These are phyloP conservation scores for Octomys mimax DNA, from an alignment of 2,797 vertebrate species.

Conservation along the genomic window DNA sequence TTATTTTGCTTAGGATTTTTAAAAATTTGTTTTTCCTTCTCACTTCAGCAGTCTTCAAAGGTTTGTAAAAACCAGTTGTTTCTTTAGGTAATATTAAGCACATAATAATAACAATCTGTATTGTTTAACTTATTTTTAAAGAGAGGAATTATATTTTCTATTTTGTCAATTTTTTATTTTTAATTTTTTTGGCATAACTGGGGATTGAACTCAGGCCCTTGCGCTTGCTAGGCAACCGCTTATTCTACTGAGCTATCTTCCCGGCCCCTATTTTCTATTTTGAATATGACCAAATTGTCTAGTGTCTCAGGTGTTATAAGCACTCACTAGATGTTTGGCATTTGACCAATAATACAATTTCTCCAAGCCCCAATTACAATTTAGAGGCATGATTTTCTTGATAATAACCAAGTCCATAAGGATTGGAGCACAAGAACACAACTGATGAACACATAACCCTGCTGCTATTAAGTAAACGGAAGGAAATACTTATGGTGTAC, in stretches of 20 bases:
- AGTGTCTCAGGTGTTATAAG: not conserved
- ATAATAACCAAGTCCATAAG: slow-evolving; percentile 16
- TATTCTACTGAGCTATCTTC: too few relatives aligned
- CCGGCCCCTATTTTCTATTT: not conserved
- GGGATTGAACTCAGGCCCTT: too few relatives aligned
- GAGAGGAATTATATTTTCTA: slow-evolving; percentile 1
- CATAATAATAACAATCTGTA: not conserved
- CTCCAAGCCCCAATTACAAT: slow-evolving; percentile 29
- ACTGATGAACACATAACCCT: not conserved
- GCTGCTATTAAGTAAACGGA: slow-evolving; percentile 14
- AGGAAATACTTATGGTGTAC: not conserved
- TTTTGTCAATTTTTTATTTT: not conserved
- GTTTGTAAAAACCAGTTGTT: not conserved
- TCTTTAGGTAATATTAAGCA: not conserved
- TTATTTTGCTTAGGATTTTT: not conserved
- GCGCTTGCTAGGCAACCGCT: too few relatives aligned
- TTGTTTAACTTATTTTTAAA: slow-evolving; percentile 52
- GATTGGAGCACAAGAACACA: not conserved
- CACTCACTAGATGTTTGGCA: not conserved
- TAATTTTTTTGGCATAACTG: too few relatives aligned
- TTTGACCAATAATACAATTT: slow-evolving; percentile 10
- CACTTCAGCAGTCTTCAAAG: slow-evolving; percentile 4
- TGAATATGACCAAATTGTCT: not conserved
- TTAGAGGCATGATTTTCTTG: slow-evolving; percentile 24
- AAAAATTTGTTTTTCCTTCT: not conserved